Evolutionary conservation across 2,888 invertebrate genomes (phyloP).

Genomic region (Philaethria dido): DNA sequence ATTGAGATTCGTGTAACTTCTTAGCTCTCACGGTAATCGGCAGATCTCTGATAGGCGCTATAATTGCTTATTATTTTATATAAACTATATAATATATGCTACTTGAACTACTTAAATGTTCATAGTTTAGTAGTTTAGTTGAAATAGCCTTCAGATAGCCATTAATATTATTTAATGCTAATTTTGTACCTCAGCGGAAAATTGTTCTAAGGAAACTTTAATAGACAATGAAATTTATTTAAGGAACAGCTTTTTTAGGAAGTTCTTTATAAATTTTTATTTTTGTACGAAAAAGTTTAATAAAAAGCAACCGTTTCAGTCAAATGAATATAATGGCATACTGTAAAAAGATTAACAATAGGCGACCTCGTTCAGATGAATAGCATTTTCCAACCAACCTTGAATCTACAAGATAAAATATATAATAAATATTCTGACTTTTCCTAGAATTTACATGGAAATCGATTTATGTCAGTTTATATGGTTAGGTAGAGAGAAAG

Average conservation of each 20-base stretch:
- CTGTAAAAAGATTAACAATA: slow-evolving; percentile 8
- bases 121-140: background rate
- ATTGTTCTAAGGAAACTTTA: background rate
- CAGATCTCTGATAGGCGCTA: slow-evolving; percentile 25
- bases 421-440: background rate
- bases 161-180: background rate
- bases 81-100: background rate
- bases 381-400: background rate
- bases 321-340: background rate
- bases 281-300: background rate
- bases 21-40: slow-evolving; percentile 55
- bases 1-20: slow-evolving; percentile 42
- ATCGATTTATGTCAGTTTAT: background rate
- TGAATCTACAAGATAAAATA: background rate
- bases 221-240: background rate
- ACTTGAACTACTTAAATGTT: too few relatives aligned
- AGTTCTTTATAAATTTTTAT: background rate
- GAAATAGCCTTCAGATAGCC: background rate
- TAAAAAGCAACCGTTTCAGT: background rate
- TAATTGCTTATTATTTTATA: slow-evolving; percentile 17
- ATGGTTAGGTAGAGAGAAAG: too few relatives aligned
- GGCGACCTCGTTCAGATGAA: background rate
- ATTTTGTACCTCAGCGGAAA: background rate
- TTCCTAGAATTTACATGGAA: background rate
- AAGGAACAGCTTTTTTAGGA: background rate